Base-by-base conservation (phyloP, 2,888 invertebrate species). In the Apamea anceps region DNA sequence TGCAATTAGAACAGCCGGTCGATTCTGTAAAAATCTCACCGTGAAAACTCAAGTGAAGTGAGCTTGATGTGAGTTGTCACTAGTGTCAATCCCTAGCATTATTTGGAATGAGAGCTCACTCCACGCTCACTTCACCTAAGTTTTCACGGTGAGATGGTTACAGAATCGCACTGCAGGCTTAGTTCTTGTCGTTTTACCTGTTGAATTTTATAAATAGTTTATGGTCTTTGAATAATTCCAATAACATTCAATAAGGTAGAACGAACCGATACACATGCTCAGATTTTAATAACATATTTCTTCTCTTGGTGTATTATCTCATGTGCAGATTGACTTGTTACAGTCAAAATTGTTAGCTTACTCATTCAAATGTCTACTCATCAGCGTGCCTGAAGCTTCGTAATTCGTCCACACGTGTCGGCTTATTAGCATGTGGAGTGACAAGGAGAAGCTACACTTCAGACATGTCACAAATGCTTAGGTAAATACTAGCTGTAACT, bases 381-480 rank as follows among this genome's bases (percentile, higher is more conserved):
- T 8, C 12, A 28, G 10, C 18, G 21, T 48, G 45, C 21, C 21
- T 45, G 28, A 68, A 68, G 28, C 28, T 28, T 48, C 7, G 12
- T 48, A 21, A 28, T 68, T 45, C 45, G 6, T n/a, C 12, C 67
- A 45, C 15, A 25, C 10, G 25, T n/a, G n/a, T n/a, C n/a, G n/a
- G n/a, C n/a, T n/a, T n/a, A n/a, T 81, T 87, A 77, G 25, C 77
- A 68, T 42, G 78, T 57, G 80, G 83, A 88, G 70, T 86, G 83
- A 85, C 85, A 85, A 85, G 77, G 85, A 87, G 88, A 86, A 87
- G 82, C 80, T 70, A 72, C 67, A 75, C 72, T 77, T 25, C 32
- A 81, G 70, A 81, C 74, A 66, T 72, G 66, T 84, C 62, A 84
- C 67, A 81, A 82, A 81, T 71, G 73, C 10, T 63, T 60, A 13